These are phyloP conservation scores for Mobula birostris DNA, from an alignment of 2,113 vertebrate genomes.

Conservation along the genomic window DNA sequence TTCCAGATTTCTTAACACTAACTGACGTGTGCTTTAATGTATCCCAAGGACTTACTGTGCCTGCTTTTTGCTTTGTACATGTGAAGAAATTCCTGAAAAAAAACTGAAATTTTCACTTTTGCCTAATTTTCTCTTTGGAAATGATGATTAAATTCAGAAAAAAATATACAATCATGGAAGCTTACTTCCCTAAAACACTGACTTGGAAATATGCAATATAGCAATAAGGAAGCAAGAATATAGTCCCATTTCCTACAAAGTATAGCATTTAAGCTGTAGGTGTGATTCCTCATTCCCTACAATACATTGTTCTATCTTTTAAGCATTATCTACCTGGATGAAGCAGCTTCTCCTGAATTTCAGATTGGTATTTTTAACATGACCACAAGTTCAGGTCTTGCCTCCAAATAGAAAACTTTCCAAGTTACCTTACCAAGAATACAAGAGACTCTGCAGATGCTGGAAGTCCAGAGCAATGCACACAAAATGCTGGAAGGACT, in stretches of 20 bases:
- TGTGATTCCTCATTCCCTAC: background rate
- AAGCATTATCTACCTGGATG: background rate
- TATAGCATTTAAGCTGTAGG: background rate
- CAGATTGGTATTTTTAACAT: background rate
- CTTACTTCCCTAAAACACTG: background rate
- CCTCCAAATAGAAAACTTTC: background rate
- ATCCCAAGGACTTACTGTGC: background rate
- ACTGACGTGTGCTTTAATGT: too few relatives aligned
- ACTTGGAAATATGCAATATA: background rate
- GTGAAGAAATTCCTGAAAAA: background rate
- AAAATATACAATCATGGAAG: background rate
- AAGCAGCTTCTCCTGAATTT: background rate
- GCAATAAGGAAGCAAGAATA: background rate
- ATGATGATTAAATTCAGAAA: background rate
- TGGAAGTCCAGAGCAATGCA: too few relatives aligned
- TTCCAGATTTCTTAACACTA: background rate
- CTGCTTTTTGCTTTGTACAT: background rate
- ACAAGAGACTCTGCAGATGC: too few relatives aligned
- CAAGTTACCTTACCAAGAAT: background rate
- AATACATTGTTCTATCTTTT: background rate
- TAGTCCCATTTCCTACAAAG: background rate
- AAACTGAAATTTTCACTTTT: background rate
- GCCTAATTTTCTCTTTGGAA: background rate
- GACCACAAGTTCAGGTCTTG: background rate
- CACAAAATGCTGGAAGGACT: too few relatives aligned